Conservation (phyloP, 2,888 invertebrate genomes). For the Drepanosiphum platanoidis region DNA sequence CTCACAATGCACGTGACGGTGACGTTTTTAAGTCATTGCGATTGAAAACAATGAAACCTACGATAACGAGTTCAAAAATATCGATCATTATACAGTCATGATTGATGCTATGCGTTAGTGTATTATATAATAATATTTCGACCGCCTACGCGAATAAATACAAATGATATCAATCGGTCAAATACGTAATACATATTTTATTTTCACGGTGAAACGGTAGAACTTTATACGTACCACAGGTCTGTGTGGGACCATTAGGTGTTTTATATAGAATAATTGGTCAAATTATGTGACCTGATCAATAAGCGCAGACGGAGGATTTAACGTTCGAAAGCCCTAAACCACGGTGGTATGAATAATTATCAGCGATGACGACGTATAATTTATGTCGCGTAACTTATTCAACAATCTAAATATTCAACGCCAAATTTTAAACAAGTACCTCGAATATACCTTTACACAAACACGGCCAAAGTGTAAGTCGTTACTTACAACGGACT, state of each 20-base stretch:
- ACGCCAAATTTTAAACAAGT: not conserved
- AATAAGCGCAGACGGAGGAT: not conserved
- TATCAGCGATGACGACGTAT: not conserved
- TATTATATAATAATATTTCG: not conserved
- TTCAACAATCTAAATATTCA: slow-evolving; percentile 11
- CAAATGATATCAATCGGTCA: not conserved
- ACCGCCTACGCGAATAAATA: not conserved
- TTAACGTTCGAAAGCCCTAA: slow-evolving; percentile 3
- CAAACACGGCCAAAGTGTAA: not conserved
- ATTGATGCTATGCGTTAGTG: not conserved
- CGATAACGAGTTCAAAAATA: not conserved
- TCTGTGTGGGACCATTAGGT: not conserved
- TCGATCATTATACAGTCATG: too few relatives aligned
- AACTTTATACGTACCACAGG: not conserved
- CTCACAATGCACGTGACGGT: not conserved
- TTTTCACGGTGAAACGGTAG: not conserved
- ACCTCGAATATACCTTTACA: not conserved
- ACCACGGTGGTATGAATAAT: not conserved
- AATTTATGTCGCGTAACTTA: not conserved
- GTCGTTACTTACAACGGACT: not conserved
- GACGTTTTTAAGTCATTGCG: not conserved
- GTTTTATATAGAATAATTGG: slow-evolving; percentile 16
- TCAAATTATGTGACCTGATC: slow-evolving; percentile 5
- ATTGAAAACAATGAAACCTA: not conserved
- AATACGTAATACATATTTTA: not conserved